phyloP scores from a whole-genome alignment of 1,140 invertebrate genomes.

The Anastrepha obliqua region DNA sequence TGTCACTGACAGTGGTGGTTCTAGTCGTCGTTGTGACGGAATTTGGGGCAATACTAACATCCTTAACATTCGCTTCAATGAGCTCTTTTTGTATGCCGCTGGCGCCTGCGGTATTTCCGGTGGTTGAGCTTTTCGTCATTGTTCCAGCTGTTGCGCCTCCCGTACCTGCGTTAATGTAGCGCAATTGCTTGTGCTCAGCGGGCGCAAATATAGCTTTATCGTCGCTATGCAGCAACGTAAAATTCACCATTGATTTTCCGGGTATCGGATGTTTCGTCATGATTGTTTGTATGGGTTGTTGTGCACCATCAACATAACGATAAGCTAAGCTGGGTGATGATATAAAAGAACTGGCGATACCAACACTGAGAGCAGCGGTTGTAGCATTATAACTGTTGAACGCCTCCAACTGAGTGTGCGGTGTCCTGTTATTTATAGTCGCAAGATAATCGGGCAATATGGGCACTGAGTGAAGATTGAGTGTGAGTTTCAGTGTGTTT shows the following conservation, averaged over 20 bases:
- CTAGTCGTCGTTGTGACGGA: background rate
- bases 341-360: conserved; percentile 4
- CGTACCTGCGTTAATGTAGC: background rate
- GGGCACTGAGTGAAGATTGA: conserved; percentile 80
- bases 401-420: conserved; percentile 42
- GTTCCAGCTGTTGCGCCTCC: background rate
- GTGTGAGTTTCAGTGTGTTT: background rate
- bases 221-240: conserved; percentile 65
- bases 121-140: conserved; percentile 40
- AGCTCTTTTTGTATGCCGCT: background rate
- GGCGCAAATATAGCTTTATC: conserved; percentile 50
- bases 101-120: conserved; percentile 34
- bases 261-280: conserved; percentile 75
- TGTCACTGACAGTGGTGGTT: background rate
- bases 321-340: conserved; percentile 59
- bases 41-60: background rate
- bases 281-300: conserved; percentile 60
- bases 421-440: conserved; percentile 75
- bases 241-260: conserved; percentile 75
- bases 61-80: background rate
- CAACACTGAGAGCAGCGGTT: conserved; percentile 36
- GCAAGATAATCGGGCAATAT: conserved; percentile 89
- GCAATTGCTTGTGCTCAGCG: conserved; percentile 51
- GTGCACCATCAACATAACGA: conserved; percentile 62
- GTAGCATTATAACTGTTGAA: conserved; percentile 47